These are phyloP conservation scores for Phylloscopus whistleri DNA, from an alignment of 2,113 vertebrate genomes.

Conservation along the genomic window DNA sequence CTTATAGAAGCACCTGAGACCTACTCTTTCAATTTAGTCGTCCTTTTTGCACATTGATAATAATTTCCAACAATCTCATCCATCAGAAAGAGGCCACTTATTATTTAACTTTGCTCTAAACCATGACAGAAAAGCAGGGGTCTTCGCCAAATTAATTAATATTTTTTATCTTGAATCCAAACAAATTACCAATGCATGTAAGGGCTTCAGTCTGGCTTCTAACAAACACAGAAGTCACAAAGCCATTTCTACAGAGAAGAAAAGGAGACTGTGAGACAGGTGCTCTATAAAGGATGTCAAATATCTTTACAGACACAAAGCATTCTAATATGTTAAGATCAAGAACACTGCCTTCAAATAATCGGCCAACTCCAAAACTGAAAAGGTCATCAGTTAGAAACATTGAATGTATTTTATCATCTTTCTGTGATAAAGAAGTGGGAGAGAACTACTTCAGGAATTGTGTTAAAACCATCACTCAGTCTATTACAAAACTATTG, in stretches of 20 bases:
- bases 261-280: neutral
- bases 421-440: neutral
- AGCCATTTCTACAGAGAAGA: neutral
- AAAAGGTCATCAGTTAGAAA: neutral
- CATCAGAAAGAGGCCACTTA: neutral
- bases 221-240: neutral
- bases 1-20: neutral
- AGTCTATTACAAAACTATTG: neutral
- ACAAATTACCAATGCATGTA: neutral
- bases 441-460: neutral
- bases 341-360: neutral
- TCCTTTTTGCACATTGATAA: neutral
- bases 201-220: neutral
- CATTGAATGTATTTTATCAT: neutral
- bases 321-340: neutral
- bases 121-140: neutral
- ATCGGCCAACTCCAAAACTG: neutral
- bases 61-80: neutral
- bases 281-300: neutral
- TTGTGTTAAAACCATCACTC: neutral
- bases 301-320: neutral
- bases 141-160: neutral
- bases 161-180: neutral
- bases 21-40: neutral
- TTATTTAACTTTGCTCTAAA: neutral